phyloP scores from a whole-genome alignment of 2,113 vertebrate species.

The Microcebus ravelobensis region DNA sequence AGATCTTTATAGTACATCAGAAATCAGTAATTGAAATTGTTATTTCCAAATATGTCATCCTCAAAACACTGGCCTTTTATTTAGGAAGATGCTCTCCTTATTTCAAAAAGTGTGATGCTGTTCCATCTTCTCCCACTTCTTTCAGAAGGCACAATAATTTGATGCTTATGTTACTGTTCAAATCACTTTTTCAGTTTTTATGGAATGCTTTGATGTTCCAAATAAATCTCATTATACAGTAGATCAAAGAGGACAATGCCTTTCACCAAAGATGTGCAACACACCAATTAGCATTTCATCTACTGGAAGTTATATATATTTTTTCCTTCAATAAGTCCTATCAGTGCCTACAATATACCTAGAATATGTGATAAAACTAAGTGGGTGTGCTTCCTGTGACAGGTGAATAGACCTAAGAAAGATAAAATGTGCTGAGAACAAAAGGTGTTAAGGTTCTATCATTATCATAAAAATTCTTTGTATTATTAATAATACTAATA shows the following conservation, averaged over 20 bases:
- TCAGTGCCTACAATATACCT: background rate
- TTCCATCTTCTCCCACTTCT: constrained; percentile 22
- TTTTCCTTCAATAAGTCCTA: background rate
- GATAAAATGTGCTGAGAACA: constrained; percentile 20
- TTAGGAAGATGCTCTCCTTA: constrained; percentile 53
- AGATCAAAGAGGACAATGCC: constrained; percentile 81
- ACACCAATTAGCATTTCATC: constrained; percentile 77
- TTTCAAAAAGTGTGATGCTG: constrained; percentile 63
- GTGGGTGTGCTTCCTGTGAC: constrained; percentile 50
- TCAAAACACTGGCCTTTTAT: constrained; percentile 30
- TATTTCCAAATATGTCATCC: background rate
- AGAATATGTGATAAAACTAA: constrained; percentile 40
- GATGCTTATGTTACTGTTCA: constrained; percentile 67
- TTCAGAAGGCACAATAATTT: constrained; percentile 71
- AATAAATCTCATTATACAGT: constrained; percentile 82
- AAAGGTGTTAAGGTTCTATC: constrained; percentile 42
- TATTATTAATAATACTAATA: constrained; percentile 55
- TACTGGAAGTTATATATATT: background rate
- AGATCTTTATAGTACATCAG: background rate
- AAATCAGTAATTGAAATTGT: constrained; percentile 35
- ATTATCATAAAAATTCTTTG: constrained; percentile 51
- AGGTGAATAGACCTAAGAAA: constrained; percentile 27
- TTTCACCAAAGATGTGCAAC: constrained; percentile 78
- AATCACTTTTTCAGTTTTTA: constrained; percentile 78
- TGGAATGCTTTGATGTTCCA: constrained; percentile 83